Base-by-base conservation (phyloP, 2,888 invertebrate genomes). In the Andrena praecox region DNA sequence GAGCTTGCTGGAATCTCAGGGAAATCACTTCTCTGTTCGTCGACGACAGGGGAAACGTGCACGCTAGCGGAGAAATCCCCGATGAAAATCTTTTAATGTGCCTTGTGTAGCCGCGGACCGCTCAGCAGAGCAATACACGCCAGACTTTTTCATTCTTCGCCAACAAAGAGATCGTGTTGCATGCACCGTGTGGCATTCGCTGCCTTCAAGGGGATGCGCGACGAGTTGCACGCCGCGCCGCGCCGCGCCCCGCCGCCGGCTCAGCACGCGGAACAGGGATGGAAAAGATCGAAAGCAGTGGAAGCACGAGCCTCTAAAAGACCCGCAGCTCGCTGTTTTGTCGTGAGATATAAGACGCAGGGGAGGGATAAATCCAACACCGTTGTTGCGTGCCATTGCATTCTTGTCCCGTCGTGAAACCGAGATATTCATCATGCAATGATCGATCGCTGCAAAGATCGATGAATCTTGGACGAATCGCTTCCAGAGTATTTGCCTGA, bases 41-140 rank as follows among this genome's bases (percentile, higher is more conserved):
- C 75, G 67, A 42, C 56, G 35, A 56, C 35, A 48, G 52, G 42
- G n/a, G 71, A 24, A 56, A 20, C 50, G 60, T 24, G 62, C 33
- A 42, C 42, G 50, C 63, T 20, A 56, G 56, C 68, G 68, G 29
- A 72, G 68, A 81, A 81, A 73, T 81, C 81, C 81, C 81, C 82
- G 82, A 81, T 77, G 82, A 81, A 77, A 81, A 82, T 82, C 82
- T 81, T 82, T 81, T 82, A 82, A 82, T 76, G 82, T 56, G 69
- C 69, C 82, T 64, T 81, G 81, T 76, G 81, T 60, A 80, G 68
- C 48, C 73, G 20, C 67, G 63, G 71, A 75, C 71, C 80, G 81
- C 76, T 72, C 71, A 68, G 72, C 76, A 64, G 68, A 72, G 76
- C 69, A 69, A 80, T 81, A 76, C 80, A 54, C 72, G 72, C 54